Conservation (phyloP, 2,888 invertebrate genomes). For the Malthinus flaveolus region DNA sequence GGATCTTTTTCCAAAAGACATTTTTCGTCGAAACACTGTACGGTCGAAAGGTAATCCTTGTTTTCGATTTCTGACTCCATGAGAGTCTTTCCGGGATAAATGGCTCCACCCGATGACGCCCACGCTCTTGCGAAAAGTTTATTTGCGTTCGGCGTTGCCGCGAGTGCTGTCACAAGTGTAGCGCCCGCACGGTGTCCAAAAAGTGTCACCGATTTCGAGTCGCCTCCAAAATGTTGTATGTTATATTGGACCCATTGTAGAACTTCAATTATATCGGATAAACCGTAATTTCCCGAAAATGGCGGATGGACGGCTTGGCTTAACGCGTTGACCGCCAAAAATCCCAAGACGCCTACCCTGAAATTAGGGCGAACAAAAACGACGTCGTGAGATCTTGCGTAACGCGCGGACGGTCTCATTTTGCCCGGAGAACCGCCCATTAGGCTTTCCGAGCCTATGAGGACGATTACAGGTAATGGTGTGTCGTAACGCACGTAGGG, state of each 20-base stretch:
- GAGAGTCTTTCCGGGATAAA: conserved; percentile 69
- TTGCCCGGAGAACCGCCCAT: conserved; percentile 75
- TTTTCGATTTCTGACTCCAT: conserved; percentile 65
- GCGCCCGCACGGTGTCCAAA: conserved; percentile 87
- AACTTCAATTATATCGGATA: conserved; percentile 77
- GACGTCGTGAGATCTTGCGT: conserved; percentile 77
- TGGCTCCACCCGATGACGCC: conserved; percentile 77
- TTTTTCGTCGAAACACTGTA: conserved; percentile 56
- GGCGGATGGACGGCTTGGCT: conserved; percentile 71
- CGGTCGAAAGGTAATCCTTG: conserved; percentile 61
- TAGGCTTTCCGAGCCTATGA: conserved; percentile 79
- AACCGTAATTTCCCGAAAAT: conserved; percentile 83
- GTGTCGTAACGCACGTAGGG: conserved; percentile 79
- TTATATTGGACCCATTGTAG: conserved; percentile 81
- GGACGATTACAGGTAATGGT: conserved; percentile 80
- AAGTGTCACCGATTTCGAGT: conserved; percentile 75
- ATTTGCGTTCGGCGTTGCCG: conserved; percentile 61
- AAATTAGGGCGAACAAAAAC: conserved; percentile 88
- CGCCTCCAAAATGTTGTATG: conserved; percentile 83
- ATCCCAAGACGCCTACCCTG: conserved; percentile 67
- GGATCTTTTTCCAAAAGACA: conserved; percentile 62
- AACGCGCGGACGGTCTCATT: conserved; percentile 73
- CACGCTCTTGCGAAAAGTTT: conserved; percentile 76
- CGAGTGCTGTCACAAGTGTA: conserved; percentile 77
- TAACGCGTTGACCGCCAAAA: conserved; percentile 73